Percentiles rank a stretch among this genome's conserved stretches.
Evolutionary conservation across 2,113 vertebrate species (phyloP).

Genomic region (Setophaga kirtlandii): DNA sequence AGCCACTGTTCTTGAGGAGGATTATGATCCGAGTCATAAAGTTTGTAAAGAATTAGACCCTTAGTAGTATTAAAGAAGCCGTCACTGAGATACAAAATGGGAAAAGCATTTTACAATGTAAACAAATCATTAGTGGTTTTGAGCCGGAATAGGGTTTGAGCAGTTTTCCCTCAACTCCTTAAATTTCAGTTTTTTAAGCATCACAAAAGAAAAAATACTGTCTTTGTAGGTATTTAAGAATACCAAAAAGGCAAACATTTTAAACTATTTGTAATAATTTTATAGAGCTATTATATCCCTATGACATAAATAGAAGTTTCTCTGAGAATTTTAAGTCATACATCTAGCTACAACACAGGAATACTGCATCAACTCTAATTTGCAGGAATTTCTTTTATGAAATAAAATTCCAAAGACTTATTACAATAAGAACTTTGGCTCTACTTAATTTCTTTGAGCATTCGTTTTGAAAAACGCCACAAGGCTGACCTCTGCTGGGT

Average conservation of each 20-base stretch:
- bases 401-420: not conserved
- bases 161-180: not conserved
- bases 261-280: not conserved
- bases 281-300: not conserved
- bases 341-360: not conserved
- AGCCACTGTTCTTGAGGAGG: not conserved
- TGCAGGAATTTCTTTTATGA: not conserved
- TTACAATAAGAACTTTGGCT: not conserved
- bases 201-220: not conserved
- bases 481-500: slow-evolving; percentile 68
- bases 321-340: not conserved
- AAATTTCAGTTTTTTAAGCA: not conserved
- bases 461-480: not conserved
- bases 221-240: not conserved
- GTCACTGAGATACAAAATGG: not conserved
- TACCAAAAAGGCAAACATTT: not conserved
- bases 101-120: not conserved
- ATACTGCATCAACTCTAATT: not conserved
- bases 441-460: not conserved
- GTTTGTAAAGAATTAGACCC: not conserved
- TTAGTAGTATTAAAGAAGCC: not conserved
- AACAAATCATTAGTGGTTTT: not conserved
- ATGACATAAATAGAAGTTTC: not conserved
- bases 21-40: not conserved
- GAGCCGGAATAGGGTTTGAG: not conserved